phyloP scores from a whole-genome alignment of 2,113 vertebrate species.

The Paracanthobrama guichenoti region DNA sequence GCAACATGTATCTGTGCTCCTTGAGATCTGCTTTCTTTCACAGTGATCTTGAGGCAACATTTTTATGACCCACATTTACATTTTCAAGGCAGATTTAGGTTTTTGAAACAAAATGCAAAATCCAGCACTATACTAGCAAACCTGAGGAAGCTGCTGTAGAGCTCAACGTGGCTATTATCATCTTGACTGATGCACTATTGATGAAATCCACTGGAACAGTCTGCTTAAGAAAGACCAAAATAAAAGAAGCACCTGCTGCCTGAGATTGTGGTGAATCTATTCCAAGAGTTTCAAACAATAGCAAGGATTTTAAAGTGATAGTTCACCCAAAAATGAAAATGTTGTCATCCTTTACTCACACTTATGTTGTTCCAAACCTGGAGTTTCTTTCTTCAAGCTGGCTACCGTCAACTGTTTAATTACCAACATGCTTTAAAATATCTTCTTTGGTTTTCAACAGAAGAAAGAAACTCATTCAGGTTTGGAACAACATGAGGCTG shows the following conservation, averaged over 20 bases:
- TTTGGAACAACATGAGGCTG: no score
- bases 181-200: not conserved
- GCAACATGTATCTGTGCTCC: not conserved
- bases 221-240: slow-evolving; percentile 50
- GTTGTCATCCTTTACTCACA: no score
- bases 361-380: no score
- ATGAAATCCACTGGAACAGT: slow-evolving; percentile 17
- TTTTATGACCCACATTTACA: not conserved
- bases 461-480: no score
- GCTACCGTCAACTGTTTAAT: no score
- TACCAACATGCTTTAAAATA: no score
- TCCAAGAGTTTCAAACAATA: slow-evolving; percentile 61
- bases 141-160: no score
- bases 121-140: not conserved
- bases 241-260: slow-evolving; percentile 63
- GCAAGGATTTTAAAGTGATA: slow-evolving; percentile 52
- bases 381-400: no score
- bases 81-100: not conserved
- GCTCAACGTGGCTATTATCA: not conserved
- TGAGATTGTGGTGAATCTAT: slow-evolving; percentile 24
- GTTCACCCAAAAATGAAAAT: no score
- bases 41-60: not conserved
- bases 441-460: no score
- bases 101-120: not conserved
- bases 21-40: not conserved